Percentiles rank a stretch among this genome's conserved stretches.
Conservation (phyloP, 2,797 vertebrate genomes). For the Carcharodon carcharias region DNA sequence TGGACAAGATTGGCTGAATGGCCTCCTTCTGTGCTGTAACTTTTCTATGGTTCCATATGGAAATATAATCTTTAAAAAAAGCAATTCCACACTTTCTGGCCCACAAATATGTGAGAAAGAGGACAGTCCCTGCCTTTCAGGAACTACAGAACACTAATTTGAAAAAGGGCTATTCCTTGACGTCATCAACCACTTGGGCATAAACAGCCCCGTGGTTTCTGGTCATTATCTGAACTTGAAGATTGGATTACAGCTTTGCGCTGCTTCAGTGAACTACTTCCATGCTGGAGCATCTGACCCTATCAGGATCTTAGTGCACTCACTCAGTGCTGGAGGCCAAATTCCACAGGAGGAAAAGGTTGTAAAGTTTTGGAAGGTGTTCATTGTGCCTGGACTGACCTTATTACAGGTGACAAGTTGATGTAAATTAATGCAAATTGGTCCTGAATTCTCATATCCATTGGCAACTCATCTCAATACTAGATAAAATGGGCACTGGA, state of each 20-base stretch:
- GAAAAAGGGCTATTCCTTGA: background rate
- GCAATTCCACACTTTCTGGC: background rate
- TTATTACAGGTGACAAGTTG: background rate
- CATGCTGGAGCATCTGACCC: no score
- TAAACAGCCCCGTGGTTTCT: background rate
- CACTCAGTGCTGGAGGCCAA: background rate
- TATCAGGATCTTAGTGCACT: background rate
- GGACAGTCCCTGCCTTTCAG: background rate
- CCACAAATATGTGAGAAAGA: background rate
- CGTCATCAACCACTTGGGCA: background rate
- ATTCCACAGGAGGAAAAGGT: background rate
- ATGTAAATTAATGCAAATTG: background rate
- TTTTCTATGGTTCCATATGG: background rate
- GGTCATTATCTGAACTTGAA: background rate
- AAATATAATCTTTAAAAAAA: background rate
- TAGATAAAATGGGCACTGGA: background rate
- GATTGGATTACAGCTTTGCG: background rate
- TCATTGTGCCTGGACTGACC: background rate
- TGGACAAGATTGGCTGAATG: no score
- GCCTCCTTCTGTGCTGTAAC: no score
- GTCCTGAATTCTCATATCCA: background rate
- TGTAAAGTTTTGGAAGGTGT: background rate
- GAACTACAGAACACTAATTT: slow-evolving; percentile 17
- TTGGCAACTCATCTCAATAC: background rate
- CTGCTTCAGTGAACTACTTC: no score